A percentile compares a stretch with the other conserved stretches of the same genome.
phyloP scores from a whole-genome alignment of 92 coral and sea anemone species.

The Palythoa caribaeorum region DNA sequence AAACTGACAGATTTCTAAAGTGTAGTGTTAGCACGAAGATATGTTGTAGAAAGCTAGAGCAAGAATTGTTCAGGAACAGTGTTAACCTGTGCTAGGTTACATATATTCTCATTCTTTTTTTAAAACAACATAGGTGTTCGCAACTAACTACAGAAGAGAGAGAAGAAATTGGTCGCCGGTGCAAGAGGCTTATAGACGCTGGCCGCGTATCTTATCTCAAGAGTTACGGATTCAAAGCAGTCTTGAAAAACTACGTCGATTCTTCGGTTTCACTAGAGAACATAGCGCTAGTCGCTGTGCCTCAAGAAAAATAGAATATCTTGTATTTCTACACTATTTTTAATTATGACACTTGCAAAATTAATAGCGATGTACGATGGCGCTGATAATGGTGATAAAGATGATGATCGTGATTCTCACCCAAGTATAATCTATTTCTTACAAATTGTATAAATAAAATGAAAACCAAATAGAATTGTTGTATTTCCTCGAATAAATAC shows the following conservation, averaged over 20 bases:
- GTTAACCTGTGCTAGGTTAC: too few species aligned
- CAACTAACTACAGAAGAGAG: conserved; percentile 78
- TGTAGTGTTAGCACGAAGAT: too few species aligned
- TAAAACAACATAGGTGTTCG: conserved; percentile 63
- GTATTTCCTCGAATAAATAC: too few species aligned
- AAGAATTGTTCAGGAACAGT: too few species aligned
- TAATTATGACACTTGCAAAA: neutral
- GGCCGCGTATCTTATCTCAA: conserved; percentile 89
- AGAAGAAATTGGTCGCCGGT: conserved; percentile 91
- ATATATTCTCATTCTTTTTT: neutral
- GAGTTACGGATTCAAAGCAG: conserved; percentile 73
- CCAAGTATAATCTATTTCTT: too few species aligned
- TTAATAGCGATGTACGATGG: too few species aligned
- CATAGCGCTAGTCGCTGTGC: conserved; percentile 76
- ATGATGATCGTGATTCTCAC: too few species aligned
- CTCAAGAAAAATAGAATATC: neutral
- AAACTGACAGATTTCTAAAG: too few species aligned
- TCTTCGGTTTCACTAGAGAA: conserved; percentile 86
- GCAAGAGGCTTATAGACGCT: conserved; percentile 88
- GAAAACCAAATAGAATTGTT: too few species aligned
- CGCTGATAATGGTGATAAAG: too few species aligned
- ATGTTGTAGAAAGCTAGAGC: too few species aligned
- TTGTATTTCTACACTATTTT: neutral
- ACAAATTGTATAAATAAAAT: too few species aligned
- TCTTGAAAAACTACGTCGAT: conserved; percentile 81